Base-by-base conservation (phyloP, 2,888 invertebrate species). In the Hoplodrina blanda region DNA sequence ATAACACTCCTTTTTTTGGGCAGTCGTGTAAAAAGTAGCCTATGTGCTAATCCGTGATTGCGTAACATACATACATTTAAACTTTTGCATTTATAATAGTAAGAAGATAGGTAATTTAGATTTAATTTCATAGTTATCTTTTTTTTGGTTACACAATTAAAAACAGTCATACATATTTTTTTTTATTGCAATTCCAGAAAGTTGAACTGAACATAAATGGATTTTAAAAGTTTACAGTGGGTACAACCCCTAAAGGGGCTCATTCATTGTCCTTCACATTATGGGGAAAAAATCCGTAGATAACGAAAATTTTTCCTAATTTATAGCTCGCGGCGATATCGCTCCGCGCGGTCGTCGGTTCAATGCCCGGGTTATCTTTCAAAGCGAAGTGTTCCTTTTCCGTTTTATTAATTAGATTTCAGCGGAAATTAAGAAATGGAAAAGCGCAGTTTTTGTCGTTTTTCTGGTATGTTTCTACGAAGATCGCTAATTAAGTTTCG, bases 321-420 rank as follows among this genome's bases (percentile, higher is more conserved):
- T 86, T 86, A 86, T 86, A 65, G 82, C 81, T 55, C 53, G 65
- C 56, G 78, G 86, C 80, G 78, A 71, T 81, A 76, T 74, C 73
- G 71, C 62, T 63, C 55, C 71, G 25, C 71, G 54, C 73, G 76
- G 84, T 72, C 75, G 56, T 44, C 65, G 74, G 85, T 84, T 85
- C 85, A 84, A 84, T 86, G 85, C 77, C 69, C 75, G 73, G 72
- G 79, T 84, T 86, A 86, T 86, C 86, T 86, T 81, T 82, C 83
- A 80, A 83, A 79, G 82, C 68, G 81, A 82, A 80, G 73, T 80
- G 75, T 86, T 83, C 86, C 86, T 81, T 82, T 71, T 77, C 78
- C 75, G 73, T 75, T 76, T 76, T 85, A 81, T 85, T 86, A 86
- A 86, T 86, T 85, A 86, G 75, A 73, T 72, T 71, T 65, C 60